phyloP scores from a whole-genome alignment of 1,140 invertebrate species.

The Eurosta solidaginis region DNA sequence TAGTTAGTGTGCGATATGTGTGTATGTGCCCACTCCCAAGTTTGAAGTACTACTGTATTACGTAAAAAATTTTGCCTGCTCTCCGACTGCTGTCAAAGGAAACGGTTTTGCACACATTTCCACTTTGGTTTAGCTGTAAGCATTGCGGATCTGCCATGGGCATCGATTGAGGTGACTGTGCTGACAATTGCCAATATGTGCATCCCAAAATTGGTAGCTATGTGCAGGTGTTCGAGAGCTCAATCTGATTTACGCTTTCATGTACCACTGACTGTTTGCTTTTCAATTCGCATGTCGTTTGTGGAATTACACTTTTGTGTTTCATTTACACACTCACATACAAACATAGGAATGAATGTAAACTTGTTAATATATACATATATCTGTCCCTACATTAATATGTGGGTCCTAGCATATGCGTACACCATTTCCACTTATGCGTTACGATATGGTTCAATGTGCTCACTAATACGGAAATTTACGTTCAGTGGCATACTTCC shows the following conservation, averaged over 20 bases:
- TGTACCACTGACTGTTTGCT: neutral
- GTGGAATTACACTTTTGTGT: neutral
- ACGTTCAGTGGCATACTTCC: neutral
- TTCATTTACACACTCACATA: neutral
- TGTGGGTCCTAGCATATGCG: too few species aligned
- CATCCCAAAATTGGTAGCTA: neutral
- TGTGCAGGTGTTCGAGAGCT: neutral
- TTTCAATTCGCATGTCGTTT: constrained; percentile 10
- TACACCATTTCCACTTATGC: neutral
- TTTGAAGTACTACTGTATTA: neutral
- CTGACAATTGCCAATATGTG: neutral
- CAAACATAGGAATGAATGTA: too few species aligned
- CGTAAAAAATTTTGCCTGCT: neutral
- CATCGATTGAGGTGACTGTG: constrained; percentile 3
- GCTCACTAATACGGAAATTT: neutral
- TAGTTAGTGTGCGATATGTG: too few species aligned
- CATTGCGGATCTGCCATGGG: neutral
- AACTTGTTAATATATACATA: neutral
- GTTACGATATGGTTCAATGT: neutral
- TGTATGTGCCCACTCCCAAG: too few species aligned
- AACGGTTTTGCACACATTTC: neutral
- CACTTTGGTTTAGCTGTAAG: neutral
- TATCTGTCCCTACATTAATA: neutral
- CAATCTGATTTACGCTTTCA: too few species aligned
- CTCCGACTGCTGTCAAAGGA: neutral